Base-by-base conservation (phyloP, 2,888 invertebrate genomes). In the Drosophila setosimentum region DNA sequence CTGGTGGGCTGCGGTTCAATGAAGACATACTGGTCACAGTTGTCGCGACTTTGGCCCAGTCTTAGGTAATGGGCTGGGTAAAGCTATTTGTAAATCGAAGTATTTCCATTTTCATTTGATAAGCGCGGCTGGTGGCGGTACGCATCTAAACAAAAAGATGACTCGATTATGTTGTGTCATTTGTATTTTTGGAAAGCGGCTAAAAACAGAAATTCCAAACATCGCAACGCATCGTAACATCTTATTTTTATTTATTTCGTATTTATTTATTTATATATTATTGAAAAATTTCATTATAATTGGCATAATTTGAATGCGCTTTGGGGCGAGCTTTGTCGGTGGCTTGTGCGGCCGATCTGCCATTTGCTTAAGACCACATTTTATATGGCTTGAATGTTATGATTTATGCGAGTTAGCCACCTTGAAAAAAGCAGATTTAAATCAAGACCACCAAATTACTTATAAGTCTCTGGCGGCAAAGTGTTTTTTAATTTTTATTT, bases 251-350 rank as follows among this genome's bases (percentile, higher is more conserved):
- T 72, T 64, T 63, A 68, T 71, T 51, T 71, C 33, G 59, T 77
- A 72, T 78, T 60, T 71, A 75, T 78, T 60, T 78, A 77, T 69
- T 57, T 78, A 68, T 68, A 65, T 79, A 51, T 63, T 66, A 61
- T 73, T 79, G 68, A 77, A 73, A 82, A 74, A 81, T 87, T 82
- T 84, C 76, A 87, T 85, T 84, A 84, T 85, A 85, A 85, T 87
- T 85, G 84, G 79, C 84, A 85, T 85, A 79, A 85, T 87, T 85
- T 87, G 74, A 85, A 85, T 85, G 84, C 84, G 88, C 81, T 87
- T 82, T 84, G 85, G 74, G 80, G 83, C 80, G 87, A 74, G 85
- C 76, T 80, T 75, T 78, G 78, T 80, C 68, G 69, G 76, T 60
- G 65, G 62, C 21, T 77, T 49, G 37, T 29, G 27, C 40, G 40